phyloP scores from a whole-genome alignment of 2,888 invertebrate species.

The Pyrrhosoma nymphula region DNA sequence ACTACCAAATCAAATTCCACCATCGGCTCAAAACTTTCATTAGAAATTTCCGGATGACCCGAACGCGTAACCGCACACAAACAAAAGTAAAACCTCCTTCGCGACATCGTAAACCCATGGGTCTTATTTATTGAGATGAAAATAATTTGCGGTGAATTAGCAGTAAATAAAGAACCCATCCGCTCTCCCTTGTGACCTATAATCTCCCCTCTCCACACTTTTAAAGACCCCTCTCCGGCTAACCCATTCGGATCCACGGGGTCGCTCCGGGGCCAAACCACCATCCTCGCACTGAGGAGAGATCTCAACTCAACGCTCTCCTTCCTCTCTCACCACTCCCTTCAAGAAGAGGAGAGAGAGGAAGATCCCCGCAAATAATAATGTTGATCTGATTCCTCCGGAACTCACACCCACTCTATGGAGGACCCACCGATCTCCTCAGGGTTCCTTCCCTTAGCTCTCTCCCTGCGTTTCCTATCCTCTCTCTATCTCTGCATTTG shows the following conservation, averaged over 20 bases:
- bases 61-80: not conserved
- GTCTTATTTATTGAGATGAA: not conserved
- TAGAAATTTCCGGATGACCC: not conserved
- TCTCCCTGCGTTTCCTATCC: not conserved
- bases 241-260: not conserved
- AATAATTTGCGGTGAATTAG: not conserved
- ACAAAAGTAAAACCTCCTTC: not conserved
- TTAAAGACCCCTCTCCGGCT: not conserved
- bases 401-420: not conserved
- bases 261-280: not conserved
- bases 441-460: not conserved
- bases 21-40: not conserved
- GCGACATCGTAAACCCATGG: not conserved
- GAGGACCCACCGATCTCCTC: not conserved
- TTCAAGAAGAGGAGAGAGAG: not conserved
- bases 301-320: not conserved
- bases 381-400: not conserved
- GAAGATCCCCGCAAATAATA: not conserved
- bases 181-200: constrained; percentile 28
- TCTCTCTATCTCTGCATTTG: not conserved
- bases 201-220: not conserved
- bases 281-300: not conserved
- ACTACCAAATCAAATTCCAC: not conserved
- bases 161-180: not conserved
- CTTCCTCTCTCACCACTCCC: not conserved